Evolutionary conservation across 2,113 vertebrate genomes (phyloP).

Genomic region (Phrynosoma platyrhinos): DNA sequence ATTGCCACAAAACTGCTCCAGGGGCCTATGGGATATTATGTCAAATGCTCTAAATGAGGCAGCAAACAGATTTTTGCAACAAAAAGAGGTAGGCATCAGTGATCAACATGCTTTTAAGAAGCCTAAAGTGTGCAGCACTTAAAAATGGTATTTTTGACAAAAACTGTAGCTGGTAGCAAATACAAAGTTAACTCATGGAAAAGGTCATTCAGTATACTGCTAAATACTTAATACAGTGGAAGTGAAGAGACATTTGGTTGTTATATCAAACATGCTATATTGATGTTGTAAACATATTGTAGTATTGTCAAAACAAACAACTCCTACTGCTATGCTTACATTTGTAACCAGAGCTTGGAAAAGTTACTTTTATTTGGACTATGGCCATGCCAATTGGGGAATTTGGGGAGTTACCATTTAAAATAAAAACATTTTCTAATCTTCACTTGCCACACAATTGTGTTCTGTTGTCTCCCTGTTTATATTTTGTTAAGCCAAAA

Average conservation of each 20-base stretch:
- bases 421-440: not conserved
- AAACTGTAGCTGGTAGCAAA: not conserved
- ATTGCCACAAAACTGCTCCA: constrained; percentile 7
- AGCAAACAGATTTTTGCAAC: constrained; percentile 8
- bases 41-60: not conserved
- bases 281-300: too few species aligned
- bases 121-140: not conserved
- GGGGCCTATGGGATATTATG: constrained; percentile 4
- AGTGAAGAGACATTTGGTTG: not conserved
- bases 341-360: not conserved
- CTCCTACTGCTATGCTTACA: not conserved
- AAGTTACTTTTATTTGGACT: not conserved
- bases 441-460: not conserved
- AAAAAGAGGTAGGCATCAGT: not conserved
- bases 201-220: too few species aligned
- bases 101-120: not conserved
- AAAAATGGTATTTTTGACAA: not conserved
- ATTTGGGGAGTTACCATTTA: not conserved
- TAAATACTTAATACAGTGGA: not conserved
- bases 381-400: not conserved
- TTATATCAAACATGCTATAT: not conserved
- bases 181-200: not conserved
- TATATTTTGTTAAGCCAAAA: not conserved
- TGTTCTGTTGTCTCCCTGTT: too few species aligned
- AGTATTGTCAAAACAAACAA: not conserved